Evolutionary conservation across 2,888 invertebrate genomes (phyloP).

Genomic region (Bimastos eiseni): DNA sequence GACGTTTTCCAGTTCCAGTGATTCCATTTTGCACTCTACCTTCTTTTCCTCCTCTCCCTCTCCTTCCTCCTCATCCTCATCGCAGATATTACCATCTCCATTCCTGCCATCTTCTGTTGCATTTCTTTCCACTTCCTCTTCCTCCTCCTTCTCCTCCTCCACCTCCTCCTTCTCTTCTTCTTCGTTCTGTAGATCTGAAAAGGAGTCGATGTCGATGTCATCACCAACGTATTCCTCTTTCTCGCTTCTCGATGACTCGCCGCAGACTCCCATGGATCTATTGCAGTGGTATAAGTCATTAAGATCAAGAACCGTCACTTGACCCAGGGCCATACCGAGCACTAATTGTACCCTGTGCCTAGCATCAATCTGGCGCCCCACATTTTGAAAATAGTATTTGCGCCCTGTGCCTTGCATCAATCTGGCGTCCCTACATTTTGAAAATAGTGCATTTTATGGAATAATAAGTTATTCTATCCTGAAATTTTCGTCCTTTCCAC

Average conservation of each 20-base stretch:
- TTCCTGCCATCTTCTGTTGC: constrained; percentile 9
- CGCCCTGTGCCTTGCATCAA: no score
- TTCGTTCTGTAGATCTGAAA: background rate
- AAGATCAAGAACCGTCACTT: no score
- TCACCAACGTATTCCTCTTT: background rate
- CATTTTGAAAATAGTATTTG: no score
- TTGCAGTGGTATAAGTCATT: background rate
- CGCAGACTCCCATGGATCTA: background rate
- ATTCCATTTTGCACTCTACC: background rate
- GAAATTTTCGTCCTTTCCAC: no score
- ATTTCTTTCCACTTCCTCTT: background rate
- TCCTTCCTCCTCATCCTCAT: background rate
- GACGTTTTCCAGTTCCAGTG: no score
- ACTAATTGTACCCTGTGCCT: no score
- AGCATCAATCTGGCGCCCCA: no score
- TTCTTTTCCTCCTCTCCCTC: background rate
- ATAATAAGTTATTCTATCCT: no score
- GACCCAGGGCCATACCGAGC: no score
- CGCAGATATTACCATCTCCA: background rate
- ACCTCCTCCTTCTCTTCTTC: background rate
- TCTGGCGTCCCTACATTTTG: no score
- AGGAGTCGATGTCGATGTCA: background rate
- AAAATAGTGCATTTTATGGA: no score
- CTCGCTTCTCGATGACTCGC: background rate
- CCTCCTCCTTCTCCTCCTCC: no score